phyloP scores from a whole-genome alignment of 2,113 vertebrate species.

The Callipepla squamata region DNA sequence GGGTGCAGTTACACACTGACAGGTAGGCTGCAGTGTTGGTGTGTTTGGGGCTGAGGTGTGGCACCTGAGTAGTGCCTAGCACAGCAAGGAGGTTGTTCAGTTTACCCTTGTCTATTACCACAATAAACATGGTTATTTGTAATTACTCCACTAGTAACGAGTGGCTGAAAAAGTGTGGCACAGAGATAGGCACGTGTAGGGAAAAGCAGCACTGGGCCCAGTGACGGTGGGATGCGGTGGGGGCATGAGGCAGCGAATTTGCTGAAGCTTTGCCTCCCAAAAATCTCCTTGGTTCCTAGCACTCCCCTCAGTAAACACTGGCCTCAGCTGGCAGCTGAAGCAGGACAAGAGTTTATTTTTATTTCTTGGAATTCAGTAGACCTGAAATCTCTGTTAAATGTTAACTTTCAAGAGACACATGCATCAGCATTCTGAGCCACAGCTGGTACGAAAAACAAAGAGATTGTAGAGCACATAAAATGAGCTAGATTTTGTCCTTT shows the following conservation, averaged over 20 bases:
- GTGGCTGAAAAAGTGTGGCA: neutral
- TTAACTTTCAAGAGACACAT: constrained; percentile 75
- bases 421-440: constrained; percentile 66
- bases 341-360: constrained; percentile 74
- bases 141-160: neutral
- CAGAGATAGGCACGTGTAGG: neutral
- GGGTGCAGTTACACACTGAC: accelerated
- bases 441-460: neutral
- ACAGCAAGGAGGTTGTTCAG: accelerated
- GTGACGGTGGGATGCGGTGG: neutral
- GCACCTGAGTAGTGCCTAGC: neutral
- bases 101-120: neutral
- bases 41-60: neutral
- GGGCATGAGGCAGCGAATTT: neutral
- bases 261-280: constrained; percentile 6
- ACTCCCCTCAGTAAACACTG: constrained; percentile 48
- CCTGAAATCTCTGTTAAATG: constrained; percentile 79
- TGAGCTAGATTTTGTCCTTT: neutral
- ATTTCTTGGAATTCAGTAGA: constrained; percentile 77
- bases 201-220: neutral
- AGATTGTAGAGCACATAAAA: neutral
- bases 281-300: neutral
- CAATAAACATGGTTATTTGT: neutral
- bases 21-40: neutral
- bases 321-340: constrained; percentile 67